Evolutionary conservation across 2,113 vertebrate species (phyloP), one percentile per base, ranked within the genome.

Genomic region (Calonectris borealis): DNA sequence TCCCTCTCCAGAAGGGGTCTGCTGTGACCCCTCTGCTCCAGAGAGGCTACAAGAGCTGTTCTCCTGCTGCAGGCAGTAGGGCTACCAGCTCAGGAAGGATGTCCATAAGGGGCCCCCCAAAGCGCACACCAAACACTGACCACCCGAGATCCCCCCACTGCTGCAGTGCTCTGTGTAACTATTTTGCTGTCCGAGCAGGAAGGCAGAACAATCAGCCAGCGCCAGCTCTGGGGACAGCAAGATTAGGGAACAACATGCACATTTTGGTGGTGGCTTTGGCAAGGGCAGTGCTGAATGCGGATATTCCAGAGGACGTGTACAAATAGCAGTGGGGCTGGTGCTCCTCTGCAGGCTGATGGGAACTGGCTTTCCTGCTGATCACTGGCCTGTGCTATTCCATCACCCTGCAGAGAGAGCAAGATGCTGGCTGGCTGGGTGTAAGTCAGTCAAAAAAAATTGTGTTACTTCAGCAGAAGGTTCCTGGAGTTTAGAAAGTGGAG

Each of bases 241-340:
- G 36, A 58, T 80, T 69, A 89, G 86, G 65, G 42, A 96, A 83
- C 14, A 16, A 84, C 1, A 9, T 49, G 57, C 51, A 44, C 36
- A 6, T 52, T 79, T 85, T 95, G n/a, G 22, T 93, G 85, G 90
- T 91, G 78, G 88, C 77, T 95, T 97, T 97, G 96, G 88, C 95
- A 96, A 79, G 83, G 83, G 61, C 62, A 62, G 49, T 93, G 96
- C 91, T 95, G 95, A 94, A 91, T 80, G 36, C 7, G 20, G 73
- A 91, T 52, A 72, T 95, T 97, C 66, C 81, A 88, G 90, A 82
- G 72, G 78, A 93, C 6, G 0, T 25, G n/a, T 79, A 85, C 73
- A 89, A 87, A 82, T 69, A 70, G 78, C 62, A 73, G 69, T 6
- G 24, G 65, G 86, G 69, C 57, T 95, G 55, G 44, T 86, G 44